These are phyloP conservation scores for Neoascia interrupta DNA, from an alignment of 2,888 invertebrate genomes.

Conservation along the genomic window DNA sequence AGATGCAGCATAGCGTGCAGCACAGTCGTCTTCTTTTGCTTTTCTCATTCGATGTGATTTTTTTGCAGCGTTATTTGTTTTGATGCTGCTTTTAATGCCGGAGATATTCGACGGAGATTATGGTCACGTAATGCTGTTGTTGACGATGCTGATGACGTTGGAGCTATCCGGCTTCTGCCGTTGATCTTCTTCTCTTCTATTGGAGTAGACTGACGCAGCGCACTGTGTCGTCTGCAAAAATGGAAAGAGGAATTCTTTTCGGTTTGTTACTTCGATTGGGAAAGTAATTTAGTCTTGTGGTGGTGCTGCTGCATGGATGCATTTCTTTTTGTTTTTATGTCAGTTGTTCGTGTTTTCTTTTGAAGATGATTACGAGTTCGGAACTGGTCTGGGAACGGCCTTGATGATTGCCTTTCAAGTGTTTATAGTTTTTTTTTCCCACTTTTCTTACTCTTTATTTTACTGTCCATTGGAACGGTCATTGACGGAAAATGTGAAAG, in stretches of 20 bases:
- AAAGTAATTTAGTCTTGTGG: constrained; percentile 8
- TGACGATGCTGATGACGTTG: constrained; percentile 24
- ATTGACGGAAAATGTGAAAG: constrained; percentile 39
- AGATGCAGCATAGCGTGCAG: constrained; percentile 33
- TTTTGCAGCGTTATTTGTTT: constrained; percentile 37
- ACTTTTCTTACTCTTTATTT: not conserved
- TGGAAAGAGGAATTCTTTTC: constrained; percentile 19
- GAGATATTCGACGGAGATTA: constrained; percentile 54
- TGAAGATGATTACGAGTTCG: constrained; percentile 21
- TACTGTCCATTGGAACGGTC: constrained; percentile 7
- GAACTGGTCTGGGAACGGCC: constrained; percentile 53
- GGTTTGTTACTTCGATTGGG: constrained; percentile 41
- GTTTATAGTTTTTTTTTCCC: constrained; percentile 13
- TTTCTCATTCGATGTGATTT: not conserved
- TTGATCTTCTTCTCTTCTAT: constrained; percentile 15
- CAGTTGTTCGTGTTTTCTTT: not conserved
- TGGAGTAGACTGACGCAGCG: constrained; percentile 19
- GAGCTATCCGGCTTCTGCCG: not conserved
- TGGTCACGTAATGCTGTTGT: constrained; percentile 52
- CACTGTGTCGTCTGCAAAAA: constrained; percentile 31
- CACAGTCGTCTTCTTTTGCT: constrained; percentile 36
- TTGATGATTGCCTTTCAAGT: constrained; percentile 44
- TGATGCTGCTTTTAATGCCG: constrained; percentile 38
- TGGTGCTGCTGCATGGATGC: constrained; percentile 1
- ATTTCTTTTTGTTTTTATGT: constrained; percentile 6